Conservation (phyloP, 2,888 invertebrate species). For the Phortica magna region DNA sequence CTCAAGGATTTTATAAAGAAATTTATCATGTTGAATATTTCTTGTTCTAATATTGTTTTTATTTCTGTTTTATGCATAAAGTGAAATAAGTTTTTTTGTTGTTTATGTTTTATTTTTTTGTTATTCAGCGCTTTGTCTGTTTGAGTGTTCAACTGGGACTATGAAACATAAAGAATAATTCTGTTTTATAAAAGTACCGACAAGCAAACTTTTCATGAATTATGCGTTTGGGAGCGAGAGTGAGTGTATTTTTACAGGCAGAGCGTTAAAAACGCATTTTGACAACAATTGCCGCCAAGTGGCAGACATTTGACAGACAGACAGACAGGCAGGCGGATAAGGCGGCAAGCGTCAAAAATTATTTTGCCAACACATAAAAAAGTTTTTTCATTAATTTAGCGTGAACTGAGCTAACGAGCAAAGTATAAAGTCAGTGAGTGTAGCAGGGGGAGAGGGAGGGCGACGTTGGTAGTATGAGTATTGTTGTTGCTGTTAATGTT, state of each 20-base stretch:
- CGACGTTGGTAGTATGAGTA: not conserved
- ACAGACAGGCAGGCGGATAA: not conserved
- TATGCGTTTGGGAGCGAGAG: not conserved
- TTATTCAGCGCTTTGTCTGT: no score
- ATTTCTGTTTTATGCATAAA: not conserved
- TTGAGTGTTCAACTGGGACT: not conserved
- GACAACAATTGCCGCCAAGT: conserved; percentile 17
- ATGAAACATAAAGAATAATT: not conserved
- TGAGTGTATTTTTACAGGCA: conserved; percentile 4
- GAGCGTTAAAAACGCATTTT: conserved; percentile 20
- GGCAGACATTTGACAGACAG: not conserved
- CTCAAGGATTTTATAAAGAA: not conserved
- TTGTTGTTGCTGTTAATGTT: not conserved
- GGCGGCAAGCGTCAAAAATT: not conserved
- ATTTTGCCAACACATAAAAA: conserved; percentile 20
- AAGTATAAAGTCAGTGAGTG: not conserved
- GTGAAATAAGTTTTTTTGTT: not conserved
- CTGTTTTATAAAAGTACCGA: conserved; percentile 2
- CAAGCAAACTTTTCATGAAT: not conserved
- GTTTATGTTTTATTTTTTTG: no score
- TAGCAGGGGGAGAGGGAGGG: not conserved
- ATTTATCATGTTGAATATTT: not conserved
- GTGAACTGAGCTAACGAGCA: not conserved
- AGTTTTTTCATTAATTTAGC: conserved; percentile 36
- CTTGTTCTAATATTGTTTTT: not conserved